phyloP scores from a whole-genome alignment of 2,113 vertebrate species.

The Nymphicus hollandicus region DNA sequence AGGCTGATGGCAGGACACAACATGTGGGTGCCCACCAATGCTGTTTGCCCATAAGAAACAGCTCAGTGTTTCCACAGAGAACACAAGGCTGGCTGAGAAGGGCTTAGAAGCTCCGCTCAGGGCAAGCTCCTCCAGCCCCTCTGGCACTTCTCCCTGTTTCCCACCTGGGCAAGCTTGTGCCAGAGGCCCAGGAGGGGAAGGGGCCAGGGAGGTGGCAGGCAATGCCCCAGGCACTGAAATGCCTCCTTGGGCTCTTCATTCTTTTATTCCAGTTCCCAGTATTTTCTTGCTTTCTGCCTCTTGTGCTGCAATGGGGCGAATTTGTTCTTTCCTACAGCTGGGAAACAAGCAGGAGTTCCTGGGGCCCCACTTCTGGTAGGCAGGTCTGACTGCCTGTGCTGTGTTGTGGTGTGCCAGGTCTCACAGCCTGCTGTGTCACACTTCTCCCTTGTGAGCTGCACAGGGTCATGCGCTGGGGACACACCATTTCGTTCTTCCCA shows the following conservation, averaged over 20 bases:
- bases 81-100: rapidly evolving
- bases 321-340: neutral
- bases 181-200: neutral
- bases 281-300: neutral
- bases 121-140: neutral
- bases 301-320: neutral
- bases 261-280: neutral
- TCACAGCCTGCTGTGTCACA: rapidly evolving
- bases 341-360: neutral
- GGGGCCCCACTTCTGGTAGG: rapidly evolving
- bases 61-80: neutral
- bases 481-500: neutral
- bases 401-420: neutral
- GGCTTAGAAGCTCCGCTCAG: neutral
- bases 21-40: rapidly evolving
- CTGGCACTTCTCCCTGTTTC: too few species aligned
- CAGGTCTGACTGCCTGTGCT: too few species aligned
- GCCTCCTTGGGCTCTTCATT: neutral
- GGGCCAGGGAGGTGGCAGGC: neutral
- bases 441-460: neutral
- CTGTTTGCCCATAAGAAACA: rapidly evolving
- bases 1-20: rapidly evolving
- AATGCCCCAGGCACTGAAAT: too few species aligned
- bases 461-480: rapidly evolving
- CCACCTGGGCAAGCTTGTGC: rapidly evolving